A percentile compares a stretch with the other conserved stretches of the same genome.
Evolutionary conservation across 2,113 vertebrate genomes (phyloP).

Genomic region (Sialia sialis): DNA sequence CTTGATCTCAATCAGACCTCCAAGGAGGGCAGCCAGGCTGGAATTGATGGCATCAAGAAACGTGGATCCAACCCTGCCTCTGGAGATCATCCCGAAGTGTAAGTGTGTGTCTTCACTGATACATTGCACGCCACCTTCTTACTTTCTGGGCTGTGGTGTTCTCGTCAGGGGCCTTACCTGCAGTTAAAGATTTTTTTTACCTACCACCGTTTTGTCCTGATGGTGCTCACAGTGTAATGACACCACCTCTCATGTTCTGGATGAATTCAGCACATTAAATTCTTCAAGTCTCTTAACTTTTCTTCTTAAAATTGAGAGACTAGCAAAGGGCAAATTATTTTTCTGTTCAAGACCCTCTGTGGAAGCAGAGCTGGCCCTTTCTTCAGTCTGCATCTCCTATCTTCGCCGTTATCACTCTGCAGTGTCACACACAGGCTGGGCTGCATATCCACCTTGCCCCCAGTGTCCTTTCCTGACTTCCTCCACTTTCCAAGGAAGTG

Average conservation of each 20-base stretch:
- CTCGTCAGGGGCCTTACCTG: accelerated
- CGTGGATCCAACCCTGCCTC: background rate
- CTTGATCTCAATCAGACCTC: constrained; percentile 31
- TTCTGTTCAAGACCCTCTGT: background rate
- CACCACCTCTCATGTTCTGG: background rate
- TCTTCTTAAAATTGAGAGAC: background rate
- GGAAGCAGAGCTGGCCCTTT: background rate
- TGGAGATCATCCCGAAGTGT: background rate
- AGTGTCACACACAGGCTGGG: background rate
- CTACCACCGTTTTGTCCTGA: background rate
- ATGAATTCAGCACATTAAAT: background rate
- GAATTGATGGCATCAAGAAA: constrained; percentile 16
- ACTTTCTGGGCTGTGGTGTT: background rate
- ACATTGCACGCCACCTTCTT: background rate
- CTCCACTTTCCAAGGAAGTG: background rate
- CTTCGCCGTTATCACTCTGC: background rate
- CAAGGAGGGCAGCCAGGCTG: constrained; percentile 23
- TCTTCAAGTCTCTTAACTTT: background rate
- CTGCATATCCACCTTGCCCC: background rate
- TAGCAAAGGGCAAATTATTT: background rate
- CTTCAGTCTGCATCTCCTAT: background rate
- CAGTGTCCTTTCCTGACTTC: background rate
- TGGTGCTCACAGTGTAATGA: background rate
- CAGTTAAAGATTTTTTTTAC: background rate
- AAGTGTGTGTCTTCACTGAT: background rate